phyloP scores from a whole-genome alignment of 2,797 vertebrate genomes.

The Catostomus latipinnis region DNA sequence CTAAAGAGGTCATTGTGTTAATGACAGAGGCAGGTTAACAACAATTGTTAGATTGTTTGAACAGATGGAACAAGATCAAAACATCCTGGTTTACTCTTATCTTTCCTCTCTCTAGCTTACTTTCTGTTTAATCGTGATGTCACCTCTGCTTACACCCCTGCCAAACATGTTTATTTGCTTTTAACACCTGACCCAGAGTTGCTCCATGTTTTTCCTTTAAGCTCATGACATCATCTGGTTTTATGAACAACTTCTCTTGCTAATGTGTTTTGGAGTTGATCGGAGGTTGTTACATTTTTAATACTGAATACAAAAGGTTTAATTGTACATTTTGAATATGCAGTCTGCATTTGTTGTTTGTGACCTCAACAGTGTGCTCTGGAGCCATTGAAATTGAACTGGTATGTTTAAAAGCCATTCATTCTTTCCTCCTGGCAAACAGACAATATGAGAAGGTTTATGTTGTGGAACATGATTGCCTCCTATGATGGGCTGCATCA shows the following conservation, averaged over 20 bases:
- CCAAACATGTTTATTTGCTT: conserved; percentile 50
- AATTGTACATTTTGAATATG: conserved; percentile 8
- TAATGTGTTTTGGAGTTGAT: background rate
- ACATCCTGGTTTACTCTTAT: conserved; percentile 46
- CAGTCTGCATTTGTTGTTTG: background rate
- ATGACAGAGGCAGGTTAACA: conserved; percentile 25
- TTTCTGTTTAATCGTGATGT: conserved; percentile 56
- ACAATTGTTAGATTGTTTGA: conserved; percentile 7
- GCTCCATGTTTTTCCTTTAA: conserved; percentile 12
- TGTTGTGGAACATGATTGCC: conserved; percentile 34
- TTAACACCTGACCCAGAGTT: conserved; percentile 6
- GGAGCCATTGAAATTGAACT: conserved; percentile 45
- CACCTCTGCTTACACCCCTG: conserved; percentile 40
- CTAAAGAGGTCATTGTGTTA: conserved; percentile 32
- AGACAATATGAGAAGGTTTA: conserved; percentile 49
- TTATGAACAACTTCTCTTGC: background rate
- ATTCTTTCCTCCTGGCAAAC: conserved; percentile 24
- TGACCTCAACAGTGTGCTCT: conserved; percentile 18
- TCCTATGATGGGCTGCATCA: conserved; percentile 44
- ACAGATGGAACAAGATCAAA: conserved; percentile 13
- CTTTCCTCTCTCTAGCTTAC: conserved; percentile 40
- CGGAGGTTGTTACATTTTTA: no score
- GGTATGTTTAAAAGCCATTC: conserved; percentile 48
- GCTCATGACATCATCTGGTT: background rate
- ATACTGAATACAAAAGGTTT: no score